phyloP scores from a whole-genome alignment of 1,140 invertebrate genomes.

The Trissolcus basalis region DNA sequence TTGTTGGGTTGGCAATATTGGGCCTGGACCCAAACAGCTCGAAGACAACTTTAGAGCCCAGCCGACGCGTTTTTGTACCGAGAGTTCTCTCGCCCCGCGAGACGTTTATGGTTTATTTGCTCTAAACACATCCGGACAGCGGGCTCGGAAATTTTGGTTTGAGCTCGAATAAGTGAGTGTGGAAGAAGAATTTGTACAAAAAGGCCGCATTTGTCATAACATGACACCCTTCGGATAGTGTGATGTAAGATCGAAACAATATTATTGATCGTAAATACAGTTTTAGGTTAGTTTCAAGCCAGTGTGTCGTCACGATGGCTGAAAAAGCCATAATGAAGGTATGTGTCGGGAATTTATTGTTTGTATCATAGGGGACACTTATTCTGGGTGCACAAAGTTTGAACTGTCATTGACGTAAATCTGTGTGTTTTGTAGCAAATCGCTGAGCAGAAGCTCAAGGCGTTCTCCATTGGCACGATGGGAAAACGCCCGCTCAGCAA shows the following conservation, averaged over 20 bases:
- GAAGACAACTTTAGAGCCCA: too few species aligned
- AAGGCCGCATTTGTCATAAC: not conserved
- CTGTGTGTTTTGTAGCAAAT: conserved; percentile 76
- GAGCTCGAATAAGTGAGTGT: too few species aligned
- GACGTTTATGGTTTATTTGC: too few species aligned
- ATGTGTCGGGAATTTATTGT: conserved; percentile 8
- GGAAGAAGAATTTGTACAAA: not conserved
- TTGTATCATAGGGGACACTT: too few species aligned
- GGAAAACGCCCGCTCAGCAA: conserved; percentile 87
- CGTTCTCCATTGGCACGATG: conserved; percentile 90
- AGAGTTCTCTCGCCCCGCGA: too few species aligned
- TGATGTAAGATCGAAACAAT: not conserved
- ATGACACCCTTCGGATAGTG: not conserved
- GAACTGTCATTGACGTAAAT: not conserved
- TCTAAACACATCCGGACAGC: too few species aligned
- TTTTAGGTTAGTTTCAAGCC: conserved; percentile 49
- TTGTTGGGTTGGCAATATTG: too few species aligned
- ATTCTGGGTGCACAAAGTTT: too few species aligned
- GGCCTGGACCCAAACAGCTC: too few species aligned
- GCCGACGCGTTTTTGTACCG: too few species aligned
- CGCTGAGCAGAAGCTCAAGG: conserved; percentile 86
- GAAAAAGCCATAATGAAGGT: conserved; percentile 74
- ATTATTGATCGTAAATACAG: conserved; percentile 21
- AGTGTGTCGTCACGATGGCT: conserved; percentile 62
- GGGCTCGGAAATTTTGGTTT: too few species aligned